Evolutionary conservation across 1,140 invertebrate species (phyloP), one percentile per base, ranked within the genome.

Genomic region (Glomeris maerens): DNA sequence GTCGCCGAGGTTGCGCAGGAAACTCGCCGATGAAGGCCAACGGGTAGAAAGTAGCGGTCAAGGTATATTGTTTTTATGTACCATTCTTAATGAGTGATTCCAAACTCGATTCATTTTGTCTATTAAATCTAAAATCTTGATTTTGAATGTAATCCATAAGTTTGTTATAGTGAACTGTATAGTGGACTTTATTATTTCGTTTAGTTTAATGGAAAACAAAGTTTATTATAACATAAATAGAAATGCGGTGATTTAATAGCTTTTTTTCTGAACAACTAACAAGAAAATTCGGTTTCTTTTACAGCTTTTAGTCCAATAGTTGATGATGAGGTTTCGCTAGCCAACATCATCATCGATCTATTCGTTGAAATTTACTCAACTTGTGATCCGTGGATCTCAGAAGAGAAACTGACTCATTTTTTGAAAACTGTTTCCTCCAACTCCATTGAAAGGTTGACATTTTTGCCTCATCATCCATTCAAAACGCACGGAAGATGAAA

Each of bases 261-360:
- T 39, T 7, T 28, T n/a, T 36, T 10, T 36, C 13, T 13, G 10
- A 47, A 22, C 10, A 47, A 29, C 13, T n/a, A 7, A 28, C 7
- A 7, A 22, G n/a, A 29, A 14, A 10, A 47, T 10, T 31, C n/a
- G n/a, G n/a, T n/a, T n/a, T n/a, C n/a, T 36, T 36, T 47, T 47
- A 22, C 14, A 48, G 50, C 28, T n/a, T 14, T 29, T 5, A 48
- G 27, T 17, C 26, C 4, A 5, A 13, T 3, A 4, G 13, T 51
- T 3, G 45, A 51, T 28, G 2, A 14, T 20, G 29, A 52, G 2
- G n/a, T 49, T 3, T 39, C 52, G n/a, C 47, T 61, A 20, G 44
- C 57, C 10, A 45, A 52, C 28, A 41, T 52, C 20, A 47, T 58
- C 2, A 27, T 62, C 21, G 55, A 60, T 31, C 40, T 62, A 27